Percentiles rank a stretch among this genome's conserved stretches.
Evolutionary conservation across 1,140 invertebrate species (phyloP).

Genomic region (Pseudomyrmex concolor): DNA sequence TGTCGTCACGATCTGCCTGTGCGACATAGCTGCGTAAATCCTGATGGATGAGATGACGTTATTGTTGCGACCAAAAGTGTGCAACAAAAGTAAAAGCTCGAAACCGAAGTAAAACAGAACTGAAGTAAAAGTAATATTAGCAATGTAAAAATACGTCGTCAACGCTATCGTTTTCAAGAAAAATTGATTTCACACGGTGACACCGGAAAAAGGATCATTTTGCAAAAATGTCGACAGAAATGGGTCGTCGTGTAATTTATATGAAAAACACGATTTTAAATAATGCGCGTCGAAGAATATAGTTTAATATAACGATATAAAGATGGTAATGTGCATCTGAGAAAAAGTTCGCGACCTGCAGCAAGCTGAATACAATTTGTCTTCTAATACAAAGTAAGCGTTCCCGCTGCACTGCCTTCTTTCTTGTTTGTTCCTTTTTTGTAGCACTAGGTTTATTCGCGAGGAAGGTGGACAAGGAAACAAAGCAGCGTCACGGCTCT

Average conservation of each 20-base stretch:
- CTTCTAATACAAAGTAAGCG: constrained; percentile 41
- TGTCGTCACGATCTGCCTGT: not conserved
- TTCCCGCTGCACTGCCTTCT: constrained; percentile 8
- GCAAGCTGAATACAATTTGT: constrained; percentile 36
- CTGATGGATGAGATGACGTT: constrained; percentile 26
- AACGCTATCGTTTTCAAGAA: not conserved
- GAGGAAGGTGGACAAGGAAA: constrained; percentile 29
- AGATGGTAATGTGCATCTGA: constrained; percentile 35
- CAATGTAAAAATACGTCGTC: not conserved
- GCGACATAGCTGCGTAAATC: constrained; percentile 1
- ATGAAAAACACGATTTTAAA: constrained; percentile 7
- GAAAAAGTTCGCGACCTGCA: constrained; percentile 31
- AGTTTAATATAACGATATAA: constrained; percentile 37
- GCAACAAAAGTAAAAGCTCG: too few relatives aligned
- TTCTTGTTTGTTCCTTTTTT: constrained; percentile 41
- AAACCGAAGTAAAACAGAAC: too few relatives aligned
- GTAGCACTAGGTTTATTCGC: constrained; percentile 36
- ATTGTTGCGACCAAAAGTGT: not conserved
- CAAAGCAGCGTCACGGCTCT: constrained; percentile 34
- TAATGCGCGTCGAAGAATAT: constrained; percentile 9
- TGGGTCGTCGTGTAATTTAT: not conserved
- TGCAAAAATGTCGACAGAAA: not conserved
- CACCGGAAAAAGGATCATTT: too few relatives aligned
- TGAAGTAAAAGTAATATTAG: too few relatives aligned
- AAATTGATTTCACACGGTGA: too few relatives aligned